Conservation (phyloP, 2,888 invertebrate genomes). For the Troides aeacus region DNA sequence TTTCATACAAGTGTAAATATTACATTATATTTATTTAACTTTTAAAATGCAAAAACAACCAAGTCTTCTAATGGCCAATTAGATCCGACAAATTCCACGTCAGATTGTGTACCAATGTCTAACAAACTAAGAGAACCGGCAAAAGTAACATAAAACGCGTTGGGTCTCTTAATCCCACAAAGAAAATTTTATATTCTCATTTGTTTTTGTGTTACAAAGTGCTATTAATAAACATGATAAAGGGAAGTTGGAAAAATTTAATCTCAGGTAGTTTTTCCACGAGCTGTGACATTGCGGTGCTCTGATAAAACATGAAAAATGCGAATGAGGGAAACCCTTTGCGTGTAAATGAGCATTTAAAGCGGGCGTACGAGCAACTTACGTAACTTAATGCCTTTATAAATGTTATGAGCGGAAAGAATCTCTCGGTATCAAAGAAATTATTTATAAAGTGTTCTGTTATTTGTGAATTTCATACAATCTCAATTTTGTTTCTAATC, state of each 20-base stretch:
- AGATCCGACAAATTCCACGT: conserved; percentile 23
- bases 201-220: conserved; percentile 18
- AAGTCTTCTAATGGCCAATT: conserved; percentile 27
- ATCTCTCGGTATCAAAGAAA: conserved; percentile 25
- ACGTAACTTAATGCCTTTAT: conserved; percentile 31
- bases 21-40: background rate
- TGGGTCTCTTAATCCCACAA: conserved; percentile 25
- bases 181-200: conserved; percentile 27
- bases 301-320: conserved; percentile 31
- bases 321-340: conserved; percentile 29
- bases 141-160: conserved; percentile 26
- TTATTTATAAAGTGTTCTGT: conserved; percentile 11
- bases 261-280: conserved; percentile 28
- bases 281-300: conserved; percentile 25
- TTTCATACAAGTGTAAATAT: background rate
- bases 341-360: conserved; percentile 32
- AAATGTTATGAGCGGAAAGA: conserved; percentile 27
- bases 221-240: conserved; percentile 28
- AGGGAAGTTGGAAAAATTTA: conserved; percentile 22
- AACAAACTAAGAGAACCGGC: conserved; percentile 22
- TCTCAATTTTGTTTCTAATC: no score
- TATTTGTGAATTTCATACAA: background rate
- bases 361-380: conserved; percentile 28
- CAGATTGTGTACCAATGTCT: conserved; percentile 25
- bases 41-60: conserved; percentile 4